These are phyloP conservation scores for Meleagris gallopavo DNA, from an alignment of 2,113 vertebrate genomes.

Conservation along the genomic window DNA sequence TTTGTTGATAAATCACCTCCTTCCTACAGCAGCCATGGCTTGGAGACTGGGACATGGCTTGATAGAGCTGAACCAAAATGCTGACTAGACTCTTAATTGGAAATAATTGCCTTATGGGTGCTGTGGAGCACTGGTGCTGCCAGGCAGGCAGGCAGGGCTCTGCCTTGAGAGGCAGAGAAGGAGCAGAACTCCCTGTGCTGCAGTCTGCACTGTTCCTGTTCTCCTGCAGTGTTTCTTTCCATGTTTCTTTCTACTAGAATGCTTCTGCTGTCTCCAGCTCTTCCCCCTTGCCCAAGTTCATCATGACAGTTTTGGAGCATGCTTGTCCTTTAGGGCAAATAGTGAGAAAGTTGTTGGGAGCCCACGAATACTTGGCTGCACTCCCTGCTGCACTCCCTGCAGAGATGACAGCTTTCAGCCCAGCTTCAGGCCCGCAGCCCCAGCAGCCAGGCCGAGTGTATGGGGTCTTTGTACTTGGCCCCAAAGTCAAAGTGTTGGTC, in stretches of 20 bases:
- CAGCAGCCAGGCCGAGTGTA: background rate
- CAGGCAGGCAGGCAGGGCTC: background rate
- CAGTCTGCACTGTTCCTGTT: background rate
- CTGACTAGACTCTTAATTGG: background rate
- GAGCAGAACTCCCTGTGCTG: background rate
- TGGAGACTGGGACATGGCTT: background rate
- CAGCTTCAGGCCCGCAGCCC: background rate
- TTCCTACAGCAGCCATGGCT: background rate
- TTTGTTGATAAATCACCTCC: background rate
- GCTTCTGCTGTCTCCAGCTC: background rate
- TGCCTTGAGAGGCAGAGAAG: rapidly evolving
- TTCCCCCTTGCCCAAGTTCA: background rate
- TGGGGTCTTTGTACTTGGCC: background rate
- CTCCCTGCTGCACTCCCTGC: background rate
- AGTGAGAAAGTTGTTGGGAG: background rate
- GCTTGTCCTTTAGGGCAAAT: conserved; percentile 57
- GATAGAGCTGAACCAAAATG: background rate
- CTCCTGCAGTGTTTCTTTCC: background rate
- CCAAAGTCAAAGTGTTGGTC: background rate
- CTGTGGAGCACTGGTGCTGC: background rate
- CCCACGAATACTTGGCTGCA: background rate
- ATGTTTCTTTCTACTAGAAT: background rate
- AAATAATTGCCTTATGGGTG: background rate
- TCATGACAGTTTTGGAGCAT: conserved; percentile 57
- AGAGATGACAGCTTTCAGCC: conserved; percentile 24